Conservation (phyloP, 2,888 invertebrate species). For the Furcula furcula region DNA sequence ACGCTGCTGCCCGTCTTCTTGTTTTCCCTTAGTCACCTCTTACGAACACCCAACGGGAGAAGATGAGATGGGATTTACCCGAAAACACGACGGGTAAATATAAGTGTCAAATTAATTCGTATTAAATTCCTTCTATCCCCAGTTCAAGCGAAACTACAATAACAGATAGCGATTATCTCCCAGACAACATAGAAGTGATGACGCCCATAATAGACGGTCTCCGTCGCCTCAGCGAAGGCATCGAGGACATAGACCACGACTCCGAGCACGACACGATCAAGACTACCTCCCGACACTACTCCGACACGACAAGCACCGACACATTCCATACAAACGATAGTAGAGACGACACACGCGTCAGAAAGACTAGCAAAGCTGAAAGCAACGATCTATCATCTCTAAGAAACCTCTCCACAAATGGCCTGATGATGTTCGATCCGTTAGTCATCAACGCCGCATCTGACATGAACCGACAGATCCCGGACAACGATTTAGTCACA, state of each 20-base stretch:
- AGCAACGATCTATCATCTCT: slow-evolving; percentile 59
- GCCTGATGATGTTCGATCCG: slow-evolving; percentile 77
- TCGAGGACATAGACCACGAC: slow-evolving; percentile 41
- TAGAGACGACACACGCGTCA: slow-evolving; percentile 33
- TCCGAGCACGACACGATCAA: slow-evolving; percentile 28
- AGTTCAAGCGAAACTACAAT: slow-evolving; percentile 67
- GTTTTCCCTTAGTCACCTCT: too few relatives aligned
- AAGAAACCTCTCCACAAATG: slow-evolving; percentile 71
- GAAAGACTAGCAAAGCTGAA: slow-evolving; percentile 65
- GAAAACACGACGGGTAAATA: too few relatives aligned
- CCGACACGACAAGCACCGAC: slow-evolving; percentile 52
- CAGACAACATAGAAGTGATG: slow-evolving; percentile 76
- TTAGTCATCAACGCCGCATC: slow-evolving; percentile 69
- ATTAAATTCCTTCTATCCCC: too few relatives aligned
- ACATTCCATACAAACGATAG: slow-evolving; percentile 60
- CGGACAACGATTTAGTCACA: slow-evolving; percentile 71
- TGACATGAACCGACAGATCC: slow-evolving; percentile 57
- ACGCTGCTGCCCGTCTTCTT: too few relatives aligned
- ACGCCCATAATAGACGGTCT: slow-evolving; percentile 73
- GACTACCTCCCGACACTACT: slow-evolving; percentile 24
- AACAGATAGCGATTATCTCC: slow-evolving; percentile 69
- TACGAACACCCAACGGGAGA: too few relatives aligned
- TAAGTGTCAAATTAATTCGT: too few relatives aligned
- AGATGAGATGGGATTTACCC: too few relatives aligned
- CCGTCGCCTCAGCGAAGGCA: slow-evolving; percentile 50